A percentile compares a stretch with the other conserved stretches of the same genome.
phyloP scores from a whole-genome alignment of 2,888 invertebrate species.

The Suillia variegata region DNA sequence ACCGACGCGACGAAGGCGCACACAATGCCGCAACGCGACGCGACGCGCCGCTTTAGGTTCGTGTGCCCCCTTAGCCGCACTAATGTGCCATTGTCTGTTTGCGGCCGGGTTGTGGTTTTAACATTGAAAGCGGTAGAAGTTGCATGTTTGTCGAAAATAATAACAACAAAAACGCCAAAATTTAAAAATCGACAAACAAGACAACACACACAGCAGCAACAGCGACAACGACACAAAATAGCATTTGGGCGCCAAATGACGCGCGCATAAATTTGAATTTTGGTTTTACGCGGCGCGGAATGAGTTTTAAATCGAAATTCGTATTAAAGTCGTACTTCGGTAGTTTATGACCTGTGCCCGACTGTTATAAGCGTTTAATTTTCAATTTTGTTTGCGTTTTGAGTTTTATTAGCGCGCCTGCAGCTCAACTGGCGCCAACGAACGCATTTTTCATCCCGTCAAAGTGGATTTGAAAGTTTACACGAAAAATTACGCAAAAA shows the following conservation, averaged over 20 bases:
- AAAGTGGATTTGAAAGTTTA: no score
- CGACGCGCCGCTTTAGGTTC: not conserved
- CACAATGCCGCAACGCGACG: not conserved
- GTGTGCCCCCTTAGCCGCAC: slow-evolving; percentile 42
- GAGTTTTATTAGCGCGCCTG: not conserved
- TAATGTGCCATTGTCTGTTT: slow-evolving; percentile 20
- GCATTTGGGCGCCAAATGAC: not conserved
- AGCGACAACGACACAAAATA: no score
- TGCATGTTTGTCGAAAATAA: not conserved
- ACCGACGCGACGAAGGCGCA: not conserved
- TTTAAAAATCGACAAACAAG: not conserved
- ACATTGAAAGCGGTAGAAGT: not conserved
- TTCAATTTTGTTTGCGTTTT: not conserved
- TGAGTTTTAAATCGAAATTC: slow-evolving; percentile 2
- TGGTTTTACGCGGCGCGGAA: not conserved
- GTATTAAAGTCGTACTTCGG: not conserved
- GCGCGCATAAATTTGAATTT: slow-evolving; percentile 2
- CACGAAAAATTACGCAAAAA: no score
- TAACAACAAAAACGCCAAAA: not conserved
- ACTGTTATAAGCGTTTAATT: not conserved
- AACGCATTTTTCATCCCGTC: not conserved
- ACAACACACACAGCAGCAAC: no score
- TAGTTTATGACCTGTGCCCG: no score
- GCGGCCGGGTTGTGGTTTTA: not conserved
- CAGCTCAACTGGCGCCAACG: not conserved